Evolutionary conservation across 2,113 vertebrate genomes (phyloP).

Genomic region (Sula dactylatra): DNA sequence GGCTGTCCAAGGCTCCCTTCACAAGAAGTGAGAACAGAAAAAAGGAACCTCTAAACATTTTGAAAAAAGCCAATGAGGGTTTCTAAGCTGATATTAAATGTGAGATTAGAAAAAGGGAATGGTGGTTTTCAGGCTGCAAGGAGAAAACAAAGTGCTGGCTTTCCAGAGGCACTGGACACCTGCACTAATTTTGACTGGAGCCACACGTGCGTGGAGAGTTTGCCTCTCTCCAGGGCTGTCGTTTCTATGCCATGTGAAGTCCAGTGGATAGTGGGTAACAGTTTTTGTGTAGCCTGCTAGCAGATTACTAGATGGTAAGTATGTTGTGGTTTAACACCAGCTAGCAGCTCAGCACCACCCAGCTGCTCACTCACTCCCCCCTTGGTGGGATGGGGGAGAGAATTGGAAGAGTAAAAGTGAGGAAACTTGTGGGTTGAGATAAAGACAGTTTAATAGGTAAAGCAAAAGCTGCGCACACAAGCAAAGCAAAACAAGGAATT

Average conservation of each 20-base stretch:
- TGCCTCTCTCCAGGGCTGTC: background rate
- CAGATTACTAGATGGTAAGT: background rate
- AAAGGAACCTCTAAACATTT: background rate
- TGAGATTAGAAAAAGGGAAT: background rate
- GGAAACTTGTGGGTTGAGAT: background rate
- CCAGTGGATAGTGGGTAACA: background rate
- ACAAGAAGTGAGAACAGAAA: background rate
- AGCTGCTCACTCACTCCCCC: too few species aligned
- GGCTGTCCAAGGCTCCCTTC: background rate
- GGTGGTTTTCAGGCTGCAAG: background rate
- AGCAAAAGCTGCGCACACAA: fast-evolving
- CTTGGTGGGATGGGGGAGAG: background rate
- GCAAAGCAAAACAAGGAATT: background rate
- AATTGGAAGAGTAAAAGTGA: background rate
- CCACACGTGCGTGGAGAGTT: fast-evolving
- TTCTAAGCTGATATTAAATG: background rate
- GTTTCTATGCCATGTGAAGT: background rate
- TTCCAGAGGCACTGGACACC: background rate
- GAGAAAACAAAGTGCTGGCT: background rate
- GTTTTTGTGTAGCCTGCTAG: background rate
- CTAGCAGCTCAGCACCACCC: background rate
- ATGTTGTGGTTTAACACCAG: background rate
- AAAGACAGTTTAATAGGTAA: background rate
- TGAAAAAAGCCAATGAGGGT: background rate
- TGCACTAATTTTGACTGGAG: background rate